Evolutionary conservation across 2,888 invertebrate species (phyloP), one percentile per base, ranked within the genome.

Genomic region (Mamestra brassicae): DNA sequence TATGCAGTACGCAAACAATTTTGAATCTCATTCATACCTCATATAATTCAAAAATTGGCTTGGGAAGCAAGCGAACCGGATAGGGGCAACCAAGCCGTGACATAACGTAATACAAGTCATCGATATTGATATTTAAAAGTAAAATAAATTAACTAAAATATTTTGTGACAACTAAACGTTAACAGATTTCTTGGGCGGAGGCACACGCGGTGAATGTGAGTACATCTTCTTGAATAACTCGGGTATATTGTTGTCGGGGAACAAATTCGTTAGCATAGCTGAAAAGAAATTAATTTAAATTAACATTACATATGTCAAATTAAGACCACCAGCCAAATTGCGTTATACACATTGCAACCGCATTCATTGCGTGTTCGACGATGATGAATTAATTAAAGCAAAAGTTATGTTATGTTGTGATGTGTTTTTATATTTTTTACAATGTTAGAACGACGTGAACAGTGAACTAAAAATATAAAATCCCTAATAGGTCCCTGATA

Each of bases 161-260:
- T 34, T 34, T 67, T 61, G 42, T 62, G 52, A 58, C 72, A 57
- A 10, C 61, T 76, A 94, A 77, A 94, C 83, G 83, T 95, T 95
- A 42, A 91, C 92, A 70, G 92, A 87, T 90, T 95, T 96, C 90
- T 95, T 95, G 4, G 91, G 76, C 5, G 85, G 85, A 63, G 93
- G 91, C 74, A 95, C 96, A 72, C 96, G 89, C 36, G 97, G 97
- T 26, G 97, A 97, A 87, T 97, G 97, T 0, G 98, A 97, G 92
- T 98, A 98, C 57, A 98, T 94, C 91, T 97, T 98, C 86, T 97
- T 97, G 93, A 98, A 98, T 84, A 98, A 96, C 62, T 97, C 97
- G 60, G 97, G 95, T 85, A 98, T 97, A 86, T 98, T 97, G 91
- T 98, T 98, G 85, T 98, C 98, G 0, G 98, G 98, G 91, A 99